Percentiles rank a stretch among this genome's conserved stretches.
phyloP scores from a whole-genome alignment of 1,140 invertebrate species.

The Trissolcus basalis region DNA sequence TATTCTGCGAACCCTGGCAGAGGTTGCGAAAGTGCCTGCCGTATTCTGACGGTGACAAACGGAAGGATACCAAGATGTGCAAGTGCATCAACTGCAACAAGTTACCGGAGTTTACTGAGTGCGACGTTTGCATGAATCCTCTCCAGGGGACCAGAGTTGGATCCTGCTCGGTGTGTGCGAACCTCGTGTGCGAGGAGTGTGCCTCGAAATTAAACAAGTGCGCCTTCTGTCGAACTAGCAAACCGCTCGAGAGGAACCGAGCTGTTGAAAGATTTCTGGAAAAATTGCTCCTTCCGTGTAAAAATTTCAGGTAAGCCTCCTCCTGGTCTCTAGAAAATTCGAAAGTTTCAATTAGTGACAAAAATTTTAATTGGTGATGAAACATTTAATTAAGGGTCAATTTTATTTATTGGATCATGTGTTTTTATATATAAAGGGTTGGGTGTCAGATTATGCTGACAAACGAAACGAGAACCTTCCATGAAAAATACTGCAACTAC shows the following conservation, averaged over 20 bases:
- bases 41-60: too few relatives aligned
- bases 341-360: neutral
- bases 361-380: neutral
- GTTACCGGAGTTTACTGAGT: slow-evolving; percentile 40
- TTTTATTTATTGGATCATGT: neutral
- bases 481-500: slow-evolving; percentile 54
- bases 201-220: slow-evolving; percentile 30
- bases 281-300: slow-evolving; percentile 18
- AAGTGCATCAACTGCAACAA: slow-evolving; percentile 38
- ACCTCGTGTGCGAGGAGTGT: slow-evolving; percentile 53
- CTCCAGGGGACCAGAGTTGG: slow-evolving; percentile 37
- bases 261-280: slow-evolving; percentile 27
- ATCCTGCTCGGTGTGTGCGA: slow-evolving; percentile 54
- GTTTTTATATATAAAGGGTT: neutral
- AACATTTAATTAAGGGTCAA: neutral
- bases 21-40: neutral
- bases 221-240: slow-evolving; percentile 38
- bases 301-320: slow-evolving; percentile 14
- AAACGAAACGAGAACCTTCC: slow-evolving; percentile 35
- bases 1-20: slow-evolving; percentile 2
- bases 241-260: slow-evolving; percentile 18
- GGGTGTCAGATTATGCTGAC: slow-evolving; percentile 44
- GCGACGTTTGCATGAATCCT: slow-evolving; percentile 54
- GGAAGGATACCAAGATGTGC: neutral
- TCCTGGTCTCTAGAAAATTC: neutral